Conservation (phyloP, 2,888 invertebrate species). For the Phyto melanocephala region DNA sequence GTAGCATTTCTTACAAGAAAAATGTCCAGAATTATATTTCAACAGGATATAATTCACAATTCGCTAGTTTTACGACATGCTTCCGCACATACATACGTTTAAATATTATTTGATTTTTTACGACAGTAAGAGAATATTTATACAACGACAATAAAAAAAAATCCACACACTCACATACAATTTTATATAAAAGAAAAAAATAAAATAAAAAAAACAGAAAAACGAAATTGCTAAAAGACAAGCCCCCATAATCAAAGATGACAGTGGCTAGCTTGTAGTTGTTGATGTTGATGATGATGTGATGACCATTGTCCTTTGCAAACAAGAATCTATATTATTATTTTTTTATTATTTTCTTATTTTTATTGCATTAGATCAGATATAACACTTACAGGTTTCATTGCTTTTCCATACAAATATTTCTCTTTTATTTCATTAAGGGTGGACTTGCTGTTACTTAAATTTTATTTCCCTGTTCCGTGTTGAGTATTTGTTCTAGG, state of each 20-base stretch:
- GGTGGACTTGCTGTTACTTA: constrained; percentile 42
- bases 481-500: constrained; percentile 45
- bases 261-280: background rate
- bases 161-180: constrained; percentile 18
- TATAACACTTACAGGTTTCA: constrained; percentile 64
- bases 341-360: constrained; percentile 53
- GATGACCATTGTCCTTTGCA: constrained; percentile 58
- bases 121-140: constrained; percentile 49
- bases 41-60: constrained; percentile 76
- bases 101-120: constrained; percentile 65
- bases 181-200: constrained; percentile 58
- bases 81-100: constrained; percentile 69
- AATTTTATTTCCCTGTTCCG: constrained; percentile 55
- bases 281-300: constrained; percentile 20
- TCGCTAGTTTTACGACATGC: constrained; percentile 77
- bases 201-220: constrained; percentile 32
- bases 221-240: constrained; percentile 60
- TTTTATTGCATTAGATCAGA: constrained; percentile 60
- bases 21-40: constrained; percentile 74
- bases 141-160: constrained; percentile 51
- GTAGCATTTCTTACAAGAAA: constrained; percentile 66
- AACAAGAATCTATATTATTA: constrained; percentile 49
- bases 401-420: constrained; percentile 15
- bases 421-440: constrained; percentile 32
- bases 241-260: constrained; percentile 57